Evolutionary conservation across 2,888 invertebrate species (phyloP), one percentile per base, ranked within the genome.

Genomic region (Sepioteuthis lessoniana): DNA sequence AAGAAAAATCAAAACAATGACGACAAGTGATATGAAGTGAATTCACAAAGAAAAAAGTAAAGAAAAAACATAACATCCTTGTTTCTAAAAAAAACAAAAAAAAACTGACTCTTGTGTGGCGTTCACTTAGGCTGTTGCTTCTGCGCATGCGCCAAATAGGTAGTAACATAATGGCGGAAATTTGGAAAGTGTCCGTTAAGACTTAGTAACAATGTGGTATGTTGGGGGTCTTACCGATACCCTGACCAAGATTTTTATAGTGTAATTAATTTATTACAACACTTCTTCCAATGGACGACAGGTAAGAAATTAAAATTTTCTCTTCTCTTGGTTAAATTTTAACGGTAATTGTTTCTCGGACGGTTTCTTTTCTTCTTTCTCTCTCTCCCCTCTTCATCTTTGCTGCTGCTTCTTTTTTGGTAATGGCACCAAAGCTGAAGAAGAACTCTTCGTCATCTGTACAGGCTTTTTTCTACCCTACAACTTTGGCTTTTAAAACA

Each of bases 141-240:
- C 76, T 92, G 92, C 92, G 46, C 92, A 92, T 92, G 92, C 31
- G 38, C 92, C 46, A 35, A 16, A 76, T 76, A n/a, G 76, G 76
- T 76, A 76, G 76, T 76, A 76, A 76, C 35, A 47, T 92, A 92
- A 92, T 92, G 92, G 92, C 92, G 92, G 92, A 92, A 42, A 92
- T 92, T 92, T 92, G 92, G 92, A 92, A 92, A 92, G 92, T 92
- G 46, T 46, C 92, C 92, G 92, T 92, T 92, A 92, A 37, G 47
- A 37, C 42, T 46, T 42, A n/a, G 46, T 92, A 42, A 35, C 92
- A 92, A 92, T 31, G 42, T 19, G 42, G 92, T 92, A 47, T 47
- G 47, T n/a, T 47, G 92, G 92, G 92, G 92, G 92, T 92, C 46
- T n/a, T 92, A 92, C 92, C 42, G 46, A 92, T 92, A 92, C 92